phyloP scores from a whole-genome alignment of 2,797 vertebrate genomes.

The Cephalopachus bancanus region DNA sequence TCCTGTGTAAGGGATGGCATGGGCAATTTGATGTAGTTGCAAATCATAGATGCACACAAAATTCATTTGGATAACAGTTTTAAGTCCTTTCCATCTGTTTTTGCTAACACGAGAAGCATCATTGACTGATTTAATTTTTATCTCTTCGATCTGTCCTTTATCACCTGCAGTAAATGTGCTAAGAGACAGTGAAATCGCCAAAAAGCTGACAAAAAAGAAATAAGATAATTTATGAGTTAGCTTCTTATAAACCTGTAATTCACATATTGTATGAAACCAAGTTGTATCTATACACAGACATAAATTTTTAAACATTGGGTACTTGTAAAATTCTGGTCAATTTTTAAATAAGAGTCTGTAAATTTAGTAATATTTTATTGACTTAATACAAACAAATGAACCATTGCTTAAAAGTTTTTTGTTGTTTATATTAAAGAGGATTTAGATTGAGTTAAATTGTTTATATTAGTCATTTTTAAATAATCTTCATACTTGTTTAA shows the following conservation, averaged over 20 bases:
- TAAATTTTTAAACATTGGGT: background rate
- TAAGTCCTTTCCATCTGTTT: background rate
- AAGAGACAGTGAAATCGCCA: background rate
- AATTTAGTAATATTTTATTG: background rate
- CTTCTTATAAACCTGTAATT: background rate
- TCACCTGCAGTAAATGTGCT: background rate
- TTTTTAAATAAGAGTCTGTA: background rate
- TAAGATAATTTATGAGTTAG: background rate
- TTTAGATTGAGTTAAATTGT: constrained; percentile 5
- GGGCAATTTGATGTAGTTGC: background rate
- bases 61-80: constrained; percentile 12
- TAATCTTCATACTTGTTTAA: background rate
- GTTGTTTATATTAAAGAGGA: background rate
- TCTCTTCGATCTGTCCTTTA: background rate
- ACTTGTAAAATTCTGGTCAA: background rate
- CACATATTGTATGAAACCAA: background rate
- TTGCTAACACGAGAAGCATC: background rate
- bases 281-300: background rate
- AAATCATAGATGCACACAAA: background rate
- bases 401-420: background rate
- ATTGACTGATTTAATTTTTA: constrained; percentile 23
- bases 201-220: background rate
- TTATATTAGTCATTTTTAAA: background rate
- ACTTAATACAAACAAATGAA: background rate
- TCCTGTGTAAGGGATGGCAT: background rate